Evolutionary conservation across 2,797 vertebrate genomes (phyloP).

Genomic region (Rhinoraja longicauda): DNA sequence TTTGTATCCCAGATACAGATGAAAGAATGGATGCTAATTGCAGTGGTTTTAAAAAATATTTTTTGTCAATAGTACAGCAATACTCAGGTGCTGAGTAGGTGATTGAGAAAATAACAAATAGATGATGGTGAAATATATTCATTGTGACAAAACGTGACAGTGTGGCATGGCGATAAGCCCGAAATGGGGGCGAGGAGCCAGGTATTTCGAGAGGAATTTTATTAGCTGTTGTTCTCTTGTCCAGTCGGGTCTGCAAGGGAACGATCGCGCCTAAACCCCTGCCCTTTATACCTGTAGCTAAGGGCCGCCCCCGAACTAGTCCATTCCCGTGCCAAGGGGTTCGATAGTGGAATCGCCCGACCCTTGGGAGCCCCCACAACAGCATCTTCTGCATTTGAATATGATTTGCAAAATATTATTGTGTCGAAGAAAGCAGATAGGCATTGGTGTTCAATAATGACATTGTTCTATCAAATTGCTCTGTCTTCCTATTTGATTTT

Average conservation of each 20-base stretch:
- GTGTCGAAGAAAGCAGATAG: background rate
- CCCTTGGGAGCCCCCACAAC: no score
- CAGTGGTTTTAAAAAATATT: background rate
- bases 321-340: no score
- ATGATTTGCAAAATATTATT: background rate
- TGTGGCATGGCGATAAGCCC: no score
- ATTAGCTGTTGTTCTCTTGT: no score
- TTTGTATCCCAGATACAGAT: background rate
- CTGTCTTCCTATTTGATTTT: background rate
- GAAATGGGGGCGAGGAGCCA: no score
- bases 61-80: background rate
- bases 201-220: no score
- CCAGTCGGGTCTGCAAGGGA: no score
- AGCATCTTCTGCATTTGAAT: background rate
- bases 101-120: background rate
- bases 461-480: background rate
- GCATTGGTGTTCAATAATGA: background rate
- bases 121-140: background rate
- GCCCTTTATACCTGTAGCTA: no score
- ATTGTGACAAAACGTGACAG: background rate
- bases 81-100: background rate
- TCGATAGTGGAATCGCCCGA: no score
- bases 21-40: conserved; percentile 25
- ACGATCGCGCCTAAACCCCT: no score
- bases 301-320: no score